phyloP scores from a whole-genome alignment of 64 coral and sea anemone genomes.

The Orbicella faveolata region DNA sequence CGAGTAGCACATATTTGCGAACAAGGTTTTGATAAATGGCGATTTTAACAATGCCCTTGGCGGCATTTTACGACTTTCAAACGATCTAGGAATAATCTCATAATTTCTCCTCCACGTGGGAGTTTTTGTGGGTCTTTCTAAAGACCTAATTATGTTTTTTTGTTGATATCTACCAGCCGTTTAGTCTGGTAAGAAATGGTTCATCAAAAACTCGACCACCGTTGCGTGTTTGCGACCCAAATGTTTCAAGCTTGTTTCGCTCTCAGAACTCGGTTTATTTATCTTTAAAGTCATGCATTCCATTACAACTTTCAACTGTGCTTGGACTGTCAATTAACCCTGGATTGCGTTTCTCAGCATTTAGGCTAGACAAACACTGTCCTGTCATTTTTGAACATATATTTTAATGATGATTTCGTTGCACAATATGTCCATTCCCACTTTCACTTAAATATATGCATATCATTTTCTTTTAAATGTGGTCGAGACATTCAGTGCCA shows the following conservation, averaged over 20 bases:
- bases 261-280: background rate
- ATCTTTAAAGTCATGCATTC: background rate
- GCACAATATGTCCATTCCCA: background rate
- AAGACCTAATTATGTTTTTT: background rate
- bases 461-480: background rate
- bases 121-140: background rate
- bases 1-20: background rate
- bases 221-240: background rate
- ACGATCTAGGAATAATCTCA: background rate
- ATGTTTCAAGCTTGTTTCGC: background rate
- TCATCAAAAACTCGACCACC: background rate
- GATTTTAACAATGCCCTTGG: background rate
- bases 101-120: slow-evolving; percentile 5
- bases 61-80: slow-evolving; percentile 10
- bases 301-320: background rate
- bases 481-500: background rate
- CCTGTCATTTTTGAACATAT: background rate
- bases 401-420: background rate
- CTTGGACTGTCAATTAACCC: slow-evolving; percentile 3
- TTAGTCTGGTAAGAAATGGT: background rate
- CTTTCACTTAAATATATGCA: background rate
- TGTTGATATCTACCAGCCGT: background rate
- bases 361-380: background rate
- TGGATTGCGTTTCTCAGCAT: background rate
- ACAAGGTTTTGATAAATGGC: background rate